Evolutionary conservation across 2,888 invertebrate genomes (phyloP), one percentile per base, ranked within the genome.

Genomic region (Synanthedon tipuliformis): DNA sequence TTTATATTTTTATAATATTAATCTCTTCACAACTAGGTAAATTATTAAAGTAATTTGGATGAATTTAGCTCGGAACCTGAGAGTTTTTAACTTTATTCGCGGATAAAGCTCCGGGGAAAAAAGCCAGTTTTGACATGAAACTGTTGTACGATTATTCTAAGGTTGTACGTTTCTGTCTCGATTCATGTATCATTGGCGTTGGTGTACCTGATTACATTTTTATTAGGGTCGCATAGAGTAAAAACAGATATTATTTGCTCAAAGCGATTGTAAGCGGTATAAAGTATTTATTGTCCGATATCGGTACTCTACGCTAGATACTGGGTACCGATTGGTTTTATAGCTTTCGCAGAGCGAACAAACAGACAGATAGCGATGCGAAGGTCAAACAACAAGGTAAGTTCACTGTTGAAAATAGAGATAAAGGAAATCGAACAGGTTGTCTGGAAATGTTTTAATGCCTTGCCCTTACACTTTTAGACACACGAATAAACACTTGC

Each of bases 271-370:
- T 45, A 45, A 15, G 34, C 13, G 59, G 57, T 59, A 62, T 63
- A 59, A 61, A 61, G 59, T 59, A 61, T 59, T 61, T 62, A 63
- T 61, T 56, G 61, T 56, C 51, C 52, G 57, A 55, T 58, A 59
- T 63, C 58, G 51, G 54, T 51, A 51, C 50, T 56, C 55, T 10
- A 34, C 34, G 11, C 12, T n/a, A 51, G 52, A 56, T 54, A 48
- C 49, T 10, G 52, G 50, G 50, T n/a, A 16, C 50, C 52, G 55
- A 55, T 57, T 49, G 55, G 51, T 53, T 55, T 55, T 57, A 55
- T 55, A 51, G 51, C 51, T 13, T 18, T 11, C 48, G 56, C 52
- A 40, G 53, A 34, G 52, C 51, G 53, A 54, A 55, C 55, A 54
- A 57, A 57, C 57, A 57, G 41, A 50, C 50, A 45, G 54, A 45